Evolutionary conservation across 35 echinoderm and acorn worm species (phyloP), one percentile per base, ranked within the genome.

Genomic region (Eucidaris tribuloides): DNA sequence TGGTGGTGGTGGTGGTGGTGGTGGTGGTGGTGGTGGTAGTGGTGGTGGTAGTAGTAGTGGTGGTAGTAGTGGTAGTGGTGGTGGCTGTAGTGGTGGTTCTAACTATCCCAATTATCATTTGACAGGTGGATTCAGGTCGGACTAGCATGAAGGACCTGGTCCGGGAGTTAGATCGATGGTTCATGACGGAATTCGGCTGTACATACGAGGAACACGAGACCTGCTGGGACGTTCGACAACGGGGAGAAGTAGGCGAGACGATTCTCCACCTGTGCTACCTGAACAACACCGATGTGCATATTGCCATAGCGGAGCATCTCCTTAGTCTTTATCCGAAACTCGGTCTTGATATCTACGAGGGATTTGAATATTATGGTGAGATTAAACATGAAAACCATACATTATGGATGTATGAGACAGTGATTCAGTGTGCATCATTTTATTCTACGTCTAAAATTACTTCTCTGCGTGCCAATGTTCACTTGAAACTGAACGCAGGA

Each of bases 181-280:
- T 74, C 38, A 22, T 36, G 30, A 24, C 68, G 1, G 68, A 74
- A 40, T 74, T 74, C 68, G 68, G 44, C 38, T 74, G 34, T 40
- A 9, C 37, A 0, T 74, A 41, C 13, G 68, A 74, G 68, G 68
- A 88, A 52, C 95, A 92, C 34, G 62, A 88, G 24, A 87, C 87
- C 1, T 98, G 95, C 49, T 98, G 95, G 95, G 90, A 98, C 46
- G 30, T 98, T 19, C 54, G 79, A 27, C 84, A 84, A 28, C 74
- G 95, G 64, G 95, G 95, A 0, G 90, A 89, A 71, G 95, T 87
- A 14, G 95, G 95, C 29, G 95, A 98, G 65, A 98, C 90, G 7
- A 89, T 90, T 46, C 35, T 98, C 22, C 95, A 98, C 31, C 77
- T 98, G 24, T 98, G 90, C 62, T 92, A 86, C 46, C 70, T 98